phyloP scores from a whole-genome alignment of 1,140 invertebrate genomes.

The Sitophilus oryzae region DNA sequence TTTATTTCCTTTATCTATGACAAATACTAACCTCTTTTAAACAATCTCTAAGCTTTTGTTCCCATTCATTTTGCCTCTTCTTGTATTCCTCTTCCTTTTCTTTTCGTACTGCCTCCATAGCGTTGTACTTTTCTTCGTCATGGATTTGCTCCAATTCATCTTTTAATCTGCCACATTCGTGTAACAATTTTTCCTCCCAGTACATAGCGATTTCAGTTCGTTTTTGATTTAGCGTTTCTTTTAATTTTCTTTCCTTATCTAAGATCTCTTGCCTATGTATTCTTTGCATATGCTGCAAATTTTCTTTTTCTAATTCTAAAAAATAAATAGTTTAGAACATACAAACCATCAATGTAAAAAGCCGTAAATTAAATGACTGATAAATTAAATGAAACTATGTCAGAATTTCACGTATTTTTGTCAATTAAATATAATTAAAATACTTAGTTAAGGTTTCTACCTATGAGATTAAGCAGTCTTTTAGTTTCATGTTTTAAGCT shows the following conservation, averaged over 20 bases:
- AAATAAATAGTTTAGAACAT: no score
- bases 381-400: no score
- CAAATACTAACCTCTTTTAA: slow-evolving; percentile 54
- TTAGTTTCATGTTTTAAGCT: slow-evolving; percentile 52
- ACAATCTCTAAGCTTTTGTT: slow-evolving; percentile 49
- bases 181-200: slow-evolving; percentile 51
- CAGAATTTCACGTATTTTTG: no score
- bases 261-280: slow-evolving; percentile 45
- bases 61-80: slow-evolving; percentile 49
- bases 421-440: no score
- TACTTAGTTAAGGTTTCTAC: neutral
- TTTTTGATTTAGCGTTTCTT: slow-evolving; percentile 51
- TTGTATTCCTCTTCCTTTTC: slow-evolving; percentile 49
- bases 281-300: slow-evolving; percentile 43
- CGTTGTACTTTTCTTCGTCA: slow-evolving; percentile 53
- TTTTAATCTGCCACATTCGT: slow-evolving; percentile 49
- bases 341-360: no score
- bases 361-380: no score
- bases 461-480: slow-evolving; percentile 46
- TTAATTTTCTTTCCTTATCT: slow-evolving; percentile 50
- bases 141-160: slow-evolving; percentile 54
- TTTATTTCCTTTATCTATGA: no score
- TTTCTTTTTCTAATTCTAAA: slow-evolving; percentile 47
- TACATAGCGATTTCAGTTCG: slow-evolving; percentile 52
- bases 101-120: slow-evolving; percentile 48